Conservation (phyloP, 2,113 vertebrate genomes). For the Brachyhypopomus occidentalis region DNA sequence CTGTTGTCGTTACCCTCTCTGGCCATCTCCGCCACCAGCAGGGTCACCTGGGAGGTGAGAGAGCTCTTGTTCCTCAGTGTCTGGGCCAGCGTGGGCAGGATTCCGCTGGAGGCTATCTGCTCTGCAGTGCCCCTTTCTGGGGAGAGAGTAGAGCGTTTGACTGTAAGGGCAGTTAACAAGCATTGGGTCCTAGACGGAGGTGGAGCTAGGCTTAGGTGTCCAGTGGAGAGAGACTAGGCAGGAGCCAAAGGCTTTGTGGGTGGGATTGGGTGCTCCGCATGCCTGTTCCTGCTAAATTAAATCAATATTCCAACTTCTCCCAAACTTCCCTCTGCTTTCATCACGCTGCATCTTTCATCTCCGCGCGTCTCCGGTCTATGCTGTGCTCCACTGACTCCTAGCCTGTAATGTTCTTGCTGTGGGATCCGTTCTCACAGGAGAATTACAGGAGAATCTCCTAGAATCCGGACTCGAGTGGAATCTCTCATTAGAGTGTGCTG, state of each 20-base stretch:
- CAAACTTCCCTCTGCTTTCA: neutral
- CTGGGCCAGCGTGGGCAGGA: constrained; percentile 74
- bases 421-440: neutral
- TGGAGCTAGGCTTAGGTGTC: neutral
- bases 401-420: neutral
- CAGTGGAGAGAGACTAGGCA: neutral
- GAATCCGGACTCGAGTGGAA: neutral
- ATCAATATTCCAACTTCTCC: constrained; percentile 12
- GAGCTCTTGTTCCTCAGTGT: constrained; percentile 69
- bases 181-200: neutral
- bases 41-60: constrained; percentile 75
- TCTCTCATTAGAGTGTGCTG: constrained; percentile 24
- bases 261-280: neutral
- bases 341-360: neutral
- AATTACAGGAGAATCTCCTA: constrained; percentile 18
- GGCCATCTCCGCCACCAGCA: constrained; percentile 83
- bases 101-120: constrained; percentile 72
- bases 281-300: neutral
- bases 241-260: neutral
- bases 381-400: neutral
- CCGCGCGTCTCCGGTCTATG: neutral
- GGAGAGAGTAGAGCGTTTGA: constrained; percentile 34
- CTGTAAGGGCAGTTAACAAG: neutral
- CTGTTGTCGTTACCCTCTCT: constrained; percentile 74
- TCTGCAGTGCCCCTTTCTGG: constrained; percentile 76